phyloP scores from a whole-genome alignment of 2,888 invertebrate genomes.

The Cephonodes hylas region DNA sequence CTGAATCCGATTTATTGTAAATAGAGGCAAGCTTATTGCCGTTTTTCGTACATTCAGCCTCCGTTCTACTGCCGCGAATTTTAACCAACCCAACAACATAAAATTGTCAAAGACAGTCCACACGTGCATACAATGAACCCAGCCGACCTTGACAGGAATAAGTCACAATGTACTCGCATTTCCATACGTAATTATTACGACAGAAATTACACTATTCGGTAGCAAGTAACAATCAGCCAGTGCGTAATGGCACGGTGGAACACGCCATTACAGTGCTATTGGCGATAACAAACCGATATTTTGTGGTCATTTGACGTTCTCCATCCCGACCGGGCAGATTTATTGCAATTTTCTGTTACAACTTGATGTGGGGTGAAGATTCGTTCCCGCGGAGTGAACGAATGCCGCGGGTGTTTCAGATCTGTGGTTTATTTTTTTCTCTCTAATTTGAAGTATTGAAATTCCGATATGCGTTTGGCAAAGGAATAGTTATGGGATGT shows the following conservation, averaged over 20 bases:
- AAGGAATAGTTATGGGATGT: no score
- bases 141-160: background rate
- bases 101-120: background rate
- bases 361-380: conserved; percentile 1
- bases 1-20: no score
- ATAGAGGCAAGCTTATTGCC: no score
- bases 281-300: conserved; percentile 49
- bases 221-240: conserved; percentile 31
- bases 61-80: no score
- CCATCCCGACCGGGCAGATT: conserved; percentile 33
- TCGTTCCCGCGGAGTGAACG: background rate
- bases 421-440: background rate
- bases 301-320: conserved; percentile 54
- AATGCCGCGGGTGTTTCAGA: background rate
- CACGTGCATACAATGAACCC: conserved; percentile 2
- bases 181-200: conserved; percentile 16
- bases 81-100: no score
- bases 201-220: conserved; percentile 37
- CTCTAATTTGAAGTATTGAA: no score
- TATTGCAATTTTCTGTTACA: conserved; percentile 33
- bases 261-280: conserved; percentile 42
- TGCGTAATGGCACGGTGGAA: conserved; percentile 14
- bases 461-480: no score
- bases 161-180: background rate
- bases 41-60: no score